Percentiles rank a stretch among this genome's conserved stretches.
These are phyloP conservation scores for Chloroclystis v-ata DNA, from an alignment of 2,888 invertebrate genomes.

Conservation along the genomic window DNA sequence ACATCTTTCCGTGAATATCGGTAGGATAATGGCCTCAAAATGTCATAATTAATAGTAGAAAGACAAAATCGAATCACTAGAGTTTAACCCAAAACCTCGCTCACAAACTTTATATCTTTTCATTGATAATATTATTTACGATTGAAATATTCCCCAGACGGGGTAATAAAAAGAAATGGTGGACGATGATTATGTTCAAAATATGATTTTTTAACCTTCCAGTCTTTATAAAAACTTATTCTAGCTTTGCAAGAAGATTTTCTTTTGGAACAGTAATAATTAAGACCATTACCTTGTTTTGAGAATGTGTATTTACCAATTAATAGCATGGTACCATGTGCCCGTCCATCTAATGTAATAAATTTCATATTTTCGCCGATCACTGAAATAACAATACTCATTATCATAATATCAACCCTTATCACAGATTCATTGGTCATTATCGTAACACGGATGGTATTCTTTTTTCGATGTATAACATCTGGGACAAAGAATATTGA, in stretches of 20 bases:
- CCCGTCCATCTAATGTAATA: background rate
- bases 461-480: too few species aligned
- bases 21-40: too few species aligned
- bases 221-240: constrained; percentile 10
- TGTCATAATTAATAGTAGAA: too few species aligned
- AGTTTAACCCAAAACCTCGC: too few species aligned
- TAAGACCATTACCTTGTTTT: background rate
- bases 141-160: constrained; percentile 28
- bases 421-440: too few species aligned
- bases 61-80: too few species aligned
- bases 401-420: too few species aligned
- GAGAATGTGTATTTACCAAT: background rate
- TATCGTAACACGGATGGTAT: too few species aligned
- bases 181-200: constrained; percentile 19
- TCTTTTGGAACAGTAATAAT: constrained; percentile 7
- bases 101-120: too few species aligned
- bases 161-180: constrained; percentile 9
- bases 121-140: background rate
- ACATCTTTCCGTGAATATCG: too few species aligned
- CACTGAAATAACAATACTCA: too few species aligned
- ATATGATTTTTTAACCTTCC: background rate
- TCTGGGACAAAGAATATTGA: too few species aligned
- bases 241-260: constrained; percentile 15
- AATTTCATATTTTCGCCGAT: background rate
- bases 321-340: background rate